Conservation (phyloP, 2,113 vertebrate species). For the Gallinago paraguaiae region DNA sequence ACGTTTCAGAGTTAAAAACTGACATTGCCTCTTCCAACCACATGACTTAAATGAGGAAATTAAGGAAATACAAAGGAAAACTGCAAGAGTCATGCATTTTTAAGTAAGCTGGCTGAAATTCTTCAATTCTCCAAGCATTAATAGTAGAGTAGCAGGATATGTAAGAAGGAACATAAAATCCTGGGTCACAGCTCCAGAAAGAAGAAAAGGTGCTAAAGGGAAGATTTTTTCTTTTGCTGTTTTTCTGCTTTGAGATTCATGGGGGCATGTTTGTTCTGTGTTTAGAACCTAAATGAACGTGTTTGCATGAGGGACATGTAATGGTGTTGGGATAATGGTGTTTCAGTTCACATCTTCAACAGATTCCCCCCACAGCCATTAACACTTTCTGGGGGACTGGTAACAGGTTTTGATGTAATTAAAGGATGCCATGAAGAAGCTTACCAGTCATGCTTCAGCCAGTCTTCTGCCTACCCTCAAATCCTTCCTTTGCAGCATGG, state of each 20-base stretch:
- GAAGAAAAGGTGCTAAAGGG: background rate
- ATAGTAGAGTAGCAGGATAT: background rate
- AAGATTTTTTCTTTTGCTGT: background rate
- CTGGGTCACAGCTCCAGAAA: background rate
- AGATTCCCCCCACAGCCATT: background rate
- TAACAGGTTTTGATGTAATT: background rate
- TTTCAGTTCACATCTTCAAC: background rate
- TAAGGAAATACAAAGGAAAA: background rate
- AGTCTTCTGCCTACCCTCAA: background rate
- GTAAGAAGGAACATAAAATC: background rate
- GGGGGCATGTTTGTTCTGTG: background rate
- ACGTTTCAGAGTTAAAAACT: background rate
- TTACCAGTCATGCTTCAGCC: background rate
- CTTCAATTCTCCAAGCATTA: background rate
- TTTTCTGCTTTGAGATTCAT: background rate
- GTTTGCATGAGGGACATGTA: background rate
- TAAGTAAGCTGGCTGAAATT: background rate
- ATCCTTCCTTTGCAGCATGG: background rate
- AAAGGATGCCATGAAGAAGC: background rate
- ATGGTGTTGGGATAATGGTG: background rate
- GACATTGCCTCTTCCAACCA: background rate
- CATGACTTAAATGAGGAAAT: background rate
- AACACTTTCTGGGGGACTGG: background rate
- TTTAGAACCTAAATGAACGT: background rate
- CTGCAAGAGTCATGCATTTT: background rate